Evolutionary conservation across 2,797 vertebrate species (phyloP).

Genomic region (Spatula versicolor): DNA sequence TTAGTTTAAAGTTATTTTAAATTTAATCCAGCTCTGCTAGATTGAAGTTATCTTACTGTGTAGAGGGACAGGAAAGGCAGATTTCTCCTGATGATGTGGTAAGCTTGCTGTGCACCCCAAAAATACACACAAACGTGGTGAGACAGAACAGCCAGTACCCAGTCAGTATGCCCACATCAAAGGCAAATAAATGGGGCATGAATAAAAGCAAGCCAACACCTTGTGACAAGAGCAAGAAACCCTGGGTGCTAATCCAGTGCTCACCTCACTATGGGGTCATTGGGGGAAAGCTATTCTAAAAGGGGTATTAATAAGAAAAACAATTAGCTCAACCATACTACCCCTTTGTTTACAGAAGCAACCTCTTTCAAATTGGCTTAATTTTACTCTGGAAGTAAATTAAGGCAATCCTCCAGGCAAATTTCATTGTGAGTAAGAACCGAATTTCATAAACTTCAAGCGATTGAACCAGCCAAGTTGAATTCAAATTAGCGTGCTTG

Average conservation of each 20-base stretch:
- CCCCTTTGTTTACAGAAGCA: background rate
- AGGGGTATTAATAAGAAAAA: background rate
- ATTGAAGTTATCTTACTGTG: background rate
- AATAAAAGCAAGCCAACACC: background rate
- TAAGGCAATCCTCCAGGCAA: slow-evolving; percentile 14
- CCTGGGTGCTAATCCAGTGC: background rate
- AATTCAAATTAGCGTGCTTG: background rate
- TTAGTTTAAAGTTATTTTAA: background rate
- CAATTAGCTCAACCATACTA: background rate
- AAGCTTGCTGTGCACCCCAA: background rate
- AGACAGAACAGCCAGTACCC: background rate
- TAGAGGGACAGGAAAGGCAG: background rate
- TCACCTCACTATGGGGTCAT: background rate
- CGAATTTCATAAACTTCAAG: background rate
- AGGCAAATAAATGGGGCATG: background rate
- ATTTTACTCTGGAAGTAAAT: slow-evolving; percentile 13
- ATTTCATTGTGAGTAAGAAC: background rate
- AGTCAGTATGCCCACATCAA: background rate
- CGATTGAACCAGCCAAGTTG: background rate
- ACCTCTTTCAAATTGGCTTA: background rate
- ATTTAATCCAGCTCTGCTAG: background rate
- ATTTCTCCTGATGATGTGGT: background rate
- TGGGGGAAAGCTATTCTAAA: background rate
- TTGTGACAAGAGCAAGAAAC: background rate
- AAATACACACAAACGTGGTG: accelerated